A percentile compares a stretch with the other conserved stretches of the same genome.
Conservation (phyloP, 2,888 invertebrate species). For the Monochamus alternatus region DNA sequence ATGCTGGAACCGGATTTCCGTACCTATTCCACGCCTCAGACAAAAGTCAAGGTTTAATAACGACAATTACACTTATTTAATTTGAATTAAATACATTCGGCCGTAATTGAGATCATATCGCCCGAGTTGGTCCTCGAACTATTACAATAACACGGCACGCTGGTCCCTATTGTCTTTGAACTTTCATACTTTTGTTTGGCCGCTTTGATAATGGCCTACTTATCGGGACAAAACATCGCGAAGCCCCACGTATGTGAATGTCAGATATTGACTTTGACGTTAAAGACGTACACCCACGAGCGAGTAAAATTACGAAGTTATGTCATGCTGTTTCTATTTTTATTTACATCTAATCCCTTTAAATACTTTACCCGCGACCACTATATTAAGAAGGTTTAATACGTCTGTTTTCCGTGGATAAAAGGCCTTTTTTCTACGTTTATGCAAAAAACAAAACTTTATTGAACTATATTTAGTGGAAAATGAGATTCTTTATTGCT, state of each 20-base stretch:
- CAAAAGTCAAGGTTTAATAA: conserved; percentile 6
- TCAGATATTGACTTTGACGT: neutral
- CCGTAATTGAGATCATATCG: neutral
- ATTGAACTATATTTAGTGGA: too few species aligned
- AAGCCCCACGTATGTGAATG: conserved; percentile 5
- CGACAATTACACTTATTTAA: conserved; percentile 7
- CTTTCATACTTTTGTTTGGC: neutral
- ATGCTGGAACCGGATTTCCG: conserved; percentile 9
- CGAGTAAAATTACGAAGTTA: neutral
- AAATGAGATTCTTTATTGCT: too few species aligned
- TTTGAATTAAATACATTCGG: neutral
- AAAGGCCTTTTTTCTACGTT: too few species aligned
- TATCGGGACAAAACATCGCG: neutral
- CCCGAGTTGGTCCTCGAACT: neutral
- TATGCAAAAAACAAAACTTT: too few species aligned
- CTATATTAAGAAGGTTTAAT: too few species aligned
- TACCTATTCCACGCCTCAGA: neutral
- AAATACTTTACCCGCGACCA: too few species aligned
- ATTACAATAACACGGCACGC: neutral
- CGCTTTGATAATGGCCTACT: neutral
- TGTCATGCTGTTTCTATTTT: too few species aligned
- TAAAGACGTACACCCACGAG: neutral
- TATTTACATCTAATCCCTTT: too few species aligned
- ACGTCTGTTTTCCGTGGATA: too few species aligned
- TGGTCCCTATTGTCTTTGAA: conserved; percentile 1